Base-by-base conservation (phyloP, 2,888 invertebrate genomes). In the Agyllia agylla region DNA sequence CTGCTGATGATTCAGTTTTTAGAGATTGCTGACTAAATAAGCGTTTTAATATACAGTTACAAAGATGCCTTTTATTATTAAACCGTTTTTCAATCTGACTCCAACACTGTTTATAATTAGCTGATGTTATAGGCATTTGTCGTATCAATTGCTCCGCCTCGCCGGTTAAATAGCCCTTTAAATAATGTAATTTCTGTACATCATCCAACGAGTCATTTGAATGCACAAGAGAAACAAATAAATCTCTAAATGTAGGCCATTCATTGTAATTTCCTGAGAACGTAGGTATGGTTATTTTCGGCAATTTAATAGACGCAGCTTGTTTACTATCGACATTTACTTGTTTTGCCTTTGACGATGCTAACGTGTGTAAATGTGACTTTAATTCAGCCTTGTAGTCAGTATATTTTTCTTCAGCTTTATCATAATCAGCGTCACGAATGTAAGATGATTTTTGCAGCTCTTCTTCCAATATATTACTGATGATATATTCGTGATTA, bases 131-230 rank as follows among this genome's bases (percentile, higher is more conserved):
- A 15, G 73, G 30, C 4, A 73, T 30, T 11, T 92, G 89, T 20
- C 92, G n/a, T 9, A 94, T 38, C 0, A 94, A 42, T n/a, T 88
- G 91, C 31, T 95, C 93, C 0, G 93, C 94, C 15, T 95, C 94
- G 0, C 93, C 94, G 0, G 87, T 73, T 15, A 94, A 42, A 78
- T 92, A 35, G 0, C 89, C 84, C 8, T 93, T 94, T 33, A 70
- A 42, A 42, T 24, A 35, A 11, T 80, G 84, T 35, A 42, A 35
- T 73, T 90, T 91, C 81, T 94, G 93, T 0, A 92, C 94, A 81
- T 93, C 78, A 27, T 91, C 91, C 6, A 95, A 38, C 38, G 49
- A 49, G 17, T 75, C 30, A 33, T 94, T 94, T 31, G 24, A 27
- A 31, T 1, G 31, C n/a, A 82, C 64, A 11, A 57, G n/a, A 8